Evolutionary conservation across 2,113 vertebrate species (phyloP).

Genomic region (Brevimyrus niger): DNA sequence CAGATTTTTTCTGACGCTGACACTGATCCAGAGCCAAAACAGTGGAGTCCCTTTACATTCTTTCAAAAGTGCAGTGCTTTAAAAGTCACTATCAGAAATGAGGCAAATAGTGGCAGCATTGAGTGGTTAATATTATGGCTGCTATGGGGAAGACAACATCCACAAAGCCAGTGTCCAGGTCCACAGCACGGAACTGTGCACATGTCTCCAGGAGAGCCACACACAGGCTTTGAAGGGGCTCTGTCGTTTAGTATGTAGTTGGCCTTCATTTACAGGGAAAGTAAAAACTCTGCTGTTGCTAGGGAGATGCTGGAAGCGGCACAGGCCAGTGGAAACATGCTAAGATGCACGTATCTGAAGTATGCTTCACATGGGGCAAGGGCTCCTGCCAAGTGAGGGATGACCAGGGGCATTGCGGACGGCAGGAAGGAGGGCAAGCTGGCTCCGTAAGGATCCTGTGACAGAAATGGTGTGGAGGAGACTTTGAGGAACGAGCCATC

Average conservation of each 20-base stretch:
- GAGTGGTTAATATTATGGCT: not conserved
- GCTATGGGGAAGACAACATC: not conserved
- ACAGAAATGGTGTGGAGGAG: not conserved
- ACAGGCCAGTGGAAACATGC: not conserved
- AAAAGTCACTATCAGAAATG: not conserved
- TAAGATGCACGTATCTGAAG: not conserved
- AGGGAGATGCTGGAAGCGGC: not conserved
- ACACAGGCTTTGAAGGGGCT: not conserved
- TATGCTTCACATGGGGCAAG: too few species aligned
- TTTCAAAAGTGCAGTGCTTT: not conserved
- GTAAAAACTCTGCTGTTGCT: not conserved
- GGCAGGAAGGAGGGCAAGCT: not conserved
- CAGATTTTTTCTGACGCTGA: not conserved
- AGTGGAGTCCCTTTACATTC: not conserved
- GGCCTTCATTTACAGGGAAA: not conserved
- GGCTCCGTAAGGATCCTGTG: not conserved
- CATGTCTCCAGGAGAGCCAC: not conserved
- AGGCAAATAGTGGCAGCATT: not conserved
- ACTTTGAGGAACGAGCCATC: not conserved
- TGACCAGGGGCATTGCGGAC: not conserved
- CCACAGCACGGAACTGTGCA: not conserved
- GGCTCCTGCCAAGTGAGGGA: not conserved
- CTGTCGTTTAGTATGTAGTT: not conserved
- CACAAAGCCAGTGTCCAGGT: not conserved
- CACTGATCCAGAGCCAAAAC: not conserved